A percentile compares a stretch with the other conserved stretches of the same genome.
Conservation (phyloP, 2,888 invertebrate genomes). For the Drosophila subquinaria region DNA sequence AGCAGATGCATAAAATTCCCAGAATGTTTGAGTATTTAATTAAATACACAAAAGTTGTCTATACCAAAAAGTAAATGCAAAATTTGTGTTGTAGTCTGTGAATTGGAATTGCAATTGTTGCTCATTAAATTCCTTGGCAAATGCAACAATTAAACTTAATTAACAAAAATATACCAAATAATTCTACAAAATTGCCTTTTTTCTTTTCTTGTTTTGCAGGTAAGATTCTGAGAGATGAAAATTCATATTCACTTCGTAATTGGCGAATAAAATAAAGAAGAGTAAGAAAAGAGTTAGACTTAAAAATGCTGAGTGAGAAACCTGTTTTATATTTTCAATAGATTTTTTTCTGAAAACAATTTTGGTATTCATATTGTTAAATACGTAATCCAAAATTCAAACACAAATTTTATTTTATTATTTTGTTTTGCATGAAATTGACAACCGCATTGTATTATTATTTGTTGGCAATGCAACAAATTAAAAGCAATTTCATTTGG, state of each 20-base stretch:
- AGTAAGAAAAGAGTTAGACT: neutral
- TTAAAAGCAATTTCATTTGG: slow-evolving; percentile 74
- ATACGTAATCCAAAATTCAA: neutral
- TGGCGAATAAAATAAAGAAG: neutral
- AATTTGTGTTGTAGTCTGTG: neutral
- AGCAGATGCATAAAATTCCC: neutral
- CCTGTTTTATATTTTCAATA: neutral
- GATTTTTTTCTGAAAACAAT: neutral
- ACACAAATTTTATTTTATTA: neutral
- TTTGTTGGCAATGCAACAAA: slow-evolving; percentile 48
- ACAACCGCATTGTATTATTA: slow-evolving; percentile 33
- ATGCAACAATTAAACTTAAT: neutral
- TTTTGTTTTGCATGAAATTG: slow-evolving; percentile 15
- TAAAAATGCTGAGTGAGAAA: neutral
- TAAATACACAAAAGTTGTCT: neutral
- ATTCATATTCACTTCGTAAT: neutral
- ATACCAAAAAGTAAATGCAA: neutral
- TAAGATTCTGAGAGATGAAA: neutral
- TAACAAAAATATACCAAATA: neutral
- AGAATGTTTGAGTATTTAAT: neutral
- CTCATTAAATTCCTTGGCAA: neutral
- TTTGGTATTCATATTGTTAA: neutral
- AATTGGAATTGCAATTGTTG: neutral
- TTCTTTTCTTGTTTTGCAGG: neutral
- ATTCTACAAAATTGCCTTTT: neutral